Conservation (phyloP, 2,888 invertebrate genomes). For the Pyrochroa serraticornis region DNA sequence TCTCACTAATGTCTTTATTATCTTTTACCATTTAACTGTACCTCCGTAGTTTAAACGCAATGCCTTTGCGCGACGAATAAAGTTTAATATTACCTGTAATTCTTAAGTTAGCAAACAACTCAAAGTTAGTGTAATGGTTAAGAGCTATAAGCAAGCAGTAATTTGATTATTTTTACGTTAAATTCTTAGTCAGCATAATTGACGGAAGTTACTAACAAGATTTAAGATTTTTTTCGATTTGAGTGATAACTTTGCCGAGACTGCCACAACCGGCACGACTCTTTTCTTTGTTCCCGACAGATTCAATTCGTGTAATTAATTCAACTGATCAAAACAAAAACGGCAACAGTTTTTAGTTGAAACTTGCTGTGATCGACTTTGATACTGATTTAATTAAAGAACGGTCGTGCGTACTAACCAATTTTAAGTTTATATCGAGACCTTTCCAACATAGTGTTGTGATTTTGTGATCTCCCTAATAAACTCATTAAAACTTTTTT, state of each 20-base stretch:
- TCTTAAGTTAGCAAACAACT: slow-evolving; percentile 1
- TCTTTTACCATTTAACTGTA: too few species aligned
- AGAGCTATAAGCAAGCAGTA: slow-evolving; percentile 2
- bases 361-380: too few species aligned
- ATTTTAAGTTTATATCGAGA: slow-evolving; percentile 12
- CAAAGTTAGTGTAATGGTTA: background rate
- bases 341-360: too few species aligned
- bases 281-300: background rate
- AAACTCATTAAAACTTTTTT: slow-evolving; percentile 28
- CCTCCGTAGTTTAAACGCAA: background rate
- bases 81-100: background rate
- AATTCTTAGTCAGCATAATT: background rate
- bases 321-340: background rate
- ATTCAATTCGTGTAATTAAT: slow-evolving; percentile 1
- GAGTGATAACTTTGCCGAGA: background rate
- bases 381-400: slow-evolving; percentile 22
- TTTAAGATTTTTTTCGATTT: background rate
- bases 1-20: too few species aligned
- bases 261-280: background rate
- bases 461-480: slow-evolving; percentile 18
- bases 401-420: slow-evolving; percentile 15
- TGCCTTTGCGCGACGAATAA: background rate
- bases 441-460: slow-evolving; percentile 7
- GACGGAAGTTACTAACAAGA: slow-evolving; percentile 5
- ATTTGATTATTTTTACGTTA: slow-evolving; percentile 9